Evolutionary conservation across 2,888 invertebrate genomes (phyloP).

Genomic region (Odontocolon sp.): DNA sequence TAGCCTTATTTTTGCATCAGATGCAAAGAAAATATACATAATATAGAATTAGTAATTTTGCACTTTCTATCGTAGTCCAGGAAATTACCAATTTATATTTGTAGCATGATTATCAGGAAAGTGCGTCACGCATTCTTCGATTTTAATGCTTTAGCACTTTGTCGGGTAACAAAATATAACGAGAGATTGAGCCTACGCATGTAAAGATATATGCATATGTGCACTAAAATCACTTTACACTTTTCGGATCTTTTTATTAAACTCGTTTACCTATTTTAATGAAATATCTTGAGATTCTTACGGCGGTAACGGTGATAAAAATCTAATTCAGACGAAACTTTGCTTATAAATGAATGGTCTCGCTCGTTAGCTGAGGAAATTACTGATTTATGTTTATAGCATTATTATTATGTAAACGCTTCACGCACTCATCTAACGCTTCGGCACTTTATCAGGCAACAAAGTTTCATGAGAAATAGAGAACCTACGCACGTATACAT

Average conservation of each 20-base stretch:
- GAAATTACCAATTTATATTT: neutral
- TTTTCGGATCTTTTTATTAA: neutral
- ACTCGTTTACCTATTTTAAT: no score
- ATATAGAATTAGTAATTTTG: constrained; percentile 25
- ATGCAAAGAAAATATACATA: neutral
- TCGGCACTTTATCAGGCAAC: neutral
- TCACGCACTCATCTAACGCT: no score
- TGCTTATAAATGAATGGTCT: no score
- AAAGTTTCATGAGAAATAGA: neutral
- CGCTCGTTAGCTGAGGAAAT: no score
- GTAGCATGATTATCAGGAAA: neutral
- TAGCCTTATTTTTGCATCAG: neutral
- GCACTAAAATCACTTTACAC: constrained; percentile 4
- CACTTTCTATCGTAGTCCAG: constrained; percentile 10
- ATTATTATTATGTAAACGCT: no score
- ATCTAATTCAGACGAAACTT: no score
- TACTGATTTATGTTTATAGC: no score
- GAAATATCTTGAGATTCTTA: no score
- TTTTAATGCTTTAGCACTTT: neutral
- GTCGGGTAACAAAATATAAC: neutral
- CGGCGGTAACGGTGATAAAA: no score
- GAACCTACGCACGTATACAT: no score
- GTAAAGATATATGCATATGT: no score
- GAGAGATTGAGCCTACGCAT: constrained; percentile 2
- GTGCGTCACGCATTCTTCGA: neutral